Conservation (phyloP, 2,888 invertebrate species). For the Amiota communis region DNA sequence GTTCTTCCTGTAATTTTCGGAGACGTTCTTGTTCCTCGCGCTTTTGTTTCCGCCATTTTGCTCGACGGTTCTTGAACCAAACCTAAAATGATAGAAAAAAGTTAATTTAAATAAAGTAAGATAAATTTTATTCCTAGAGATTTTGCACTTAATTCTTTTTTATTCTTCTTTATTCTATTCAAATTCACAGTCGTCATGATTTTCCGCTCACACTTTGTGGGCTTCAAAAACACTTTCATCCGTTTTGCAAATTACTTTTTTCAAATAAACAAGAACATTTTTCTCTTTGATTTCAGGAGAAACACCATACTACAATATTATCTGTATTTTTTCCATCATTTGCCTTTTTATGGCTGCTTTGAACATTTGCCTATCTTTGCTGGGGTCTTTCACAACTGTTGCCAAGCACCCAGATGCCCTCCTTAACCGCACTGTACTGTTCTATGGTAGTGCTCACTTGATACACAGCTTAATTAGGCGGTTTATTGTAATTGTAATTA, state of each 20-base stretch:
- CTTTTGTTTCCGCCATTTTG: slow-evolving; percentile 97
- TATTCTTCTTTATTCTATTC: no score
- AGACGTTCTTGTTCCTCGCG: slow-evolving; percentile 89
- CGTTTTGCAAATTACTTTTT: slow-evolving; percentile 73
- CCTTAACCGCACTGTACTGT: neutral
- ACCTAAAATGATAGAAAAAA: slow-evolving; percentile 77
- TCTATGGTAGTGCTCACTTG: neutral
- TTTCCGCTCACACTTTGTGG: slow-evolving; percentile 51
- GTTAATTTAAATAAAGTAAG: slow-evolving; percentile 33
- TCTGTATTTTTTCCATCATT: slow-evolving; percentile 27
- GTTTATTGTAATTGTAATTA: slow-evolving; percentile 73
- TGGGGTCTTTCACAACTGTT: slow-evolving; percentile 38
- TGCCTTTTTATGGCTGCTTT: slow-evolving; percentile 43
- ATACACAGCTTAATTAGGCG: slow-evolving; percentile 69
- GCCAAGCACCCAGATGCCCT: slow-evolving; percentile 39
- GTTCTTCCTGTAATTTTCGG: slow-evolving; percentile 87
- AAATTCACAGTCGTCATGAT: slow-evolving; percentile 35
- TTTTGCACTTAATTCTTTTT: no score
- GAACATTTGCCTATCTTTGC: slow-evolving; percentile 35
- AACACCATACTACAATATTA: slow-evolving; percentile 20
- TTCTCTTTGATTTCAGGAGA: neutral
- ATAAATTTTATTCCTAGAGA: slow-evolving; percentile 7
- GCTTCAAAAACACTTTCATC: slow-evolving; percentile 74
- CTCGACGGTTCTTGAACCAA: slow-evolving; percentile 96
- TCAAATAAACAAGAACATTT: slow-evolving; percentile 44